Base-by-base conservation (phyloP, 2,888 invertebrate species). In the Limnephilus lunatus region DNA sequence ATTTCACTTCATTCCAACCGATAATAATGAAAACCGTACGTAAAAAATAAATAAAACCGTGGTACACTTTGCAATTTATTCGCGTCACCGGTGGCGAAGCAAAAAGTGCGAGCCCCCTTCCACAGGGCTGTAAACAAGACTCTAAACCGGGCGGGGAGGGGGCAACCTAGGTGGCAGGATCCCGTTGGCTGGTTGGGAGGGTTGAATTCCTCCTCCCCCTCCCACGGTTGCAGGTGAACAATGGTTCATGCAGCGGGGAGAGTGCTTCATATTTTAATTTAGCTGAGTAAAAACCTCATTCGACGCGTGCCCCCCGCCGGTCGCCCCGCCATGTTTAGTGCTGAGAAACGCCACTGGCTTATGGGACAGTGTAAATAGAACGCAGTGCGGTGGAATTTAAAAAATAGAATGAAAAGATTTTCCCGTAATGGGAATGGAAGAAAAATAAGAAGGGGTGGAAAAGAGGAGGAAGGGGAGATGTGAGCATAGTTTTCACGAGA, bases 251-350 rank as follows among this genome's bases (percentile, higher is more conserved):
- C 80, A 89, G 68, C 85, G 80, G 81, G n/a, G 92, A 92, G 93
- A 82, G 93, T 87, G 91, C 93, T 93, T 92, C 92, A 90, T 91
- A 92, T 93, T 93, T 93, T 93, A 93, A 93, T 93, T 93, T 93
- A 91, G 92, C 93, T 92, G 93, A 93, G 93, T 93, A 91, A 93
- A 93, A 92, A 90, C 93, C 93, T 89, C 93, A 92, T 92, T 88
- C 88, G 92, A 90, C 91, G 91, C 89, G 90, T 85, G 91, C 39
- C 80, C 83, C 19, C 83, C 83, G 32, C 90, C 68, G 68, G 83
- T 88, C 91, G 89, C 87, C 90, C 68, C 81, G 32, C 15, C 31
- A n/a, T 32, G 53, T 25, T 90, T 31, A 82, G 48, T 90, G 48
- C 82, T 31, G 90, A 31, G 88, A 80, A 35, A 89, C 88, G 88